Conservation (phyloP, 2,797 vertebrate genomes). For the Phataginus tetradactyla region DNA sequence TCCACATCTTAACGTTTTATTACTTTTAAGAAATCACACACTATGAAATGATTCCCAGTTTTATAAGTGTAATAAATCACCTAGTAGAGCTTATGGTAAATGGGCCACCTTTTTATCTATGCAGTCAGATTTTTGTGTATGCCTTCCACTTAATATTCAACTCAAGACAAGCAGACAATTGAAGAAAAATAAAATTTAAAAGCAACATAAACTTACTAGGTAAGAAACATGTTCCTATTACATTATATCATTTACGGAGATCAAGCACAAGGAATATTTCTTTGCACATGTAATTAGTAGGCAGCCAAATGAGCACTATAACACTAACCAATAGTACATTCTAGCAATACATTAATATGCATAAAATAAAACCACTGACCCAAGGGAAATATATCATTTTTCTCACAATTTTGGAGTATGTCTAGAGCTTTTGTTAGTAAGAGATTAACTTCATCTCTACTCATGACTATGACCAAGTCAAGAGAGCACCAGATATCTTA, state of each 20-base stretch:
- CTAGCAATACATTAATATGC: neutral
- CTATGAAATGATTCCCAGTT: neutral
- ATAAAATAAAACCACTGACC: neutral
- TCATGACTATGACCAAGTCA: neutral
- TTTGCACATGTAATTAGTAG: neutral
- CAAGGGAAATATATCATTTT: neutral
- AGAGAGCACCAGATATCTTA: neutral
- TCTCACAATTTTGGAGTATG: neutral
- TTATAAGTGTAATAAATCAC: constrained; percentile 35
- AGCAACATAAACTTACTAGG: constrained; percentile 26
- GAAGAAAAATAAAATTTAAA: constrained; percentile 50
- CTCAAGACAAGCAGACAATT: neutral
- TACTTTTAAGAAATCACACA: constrained; percentile 23
- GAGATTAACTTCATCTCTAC: neutral
- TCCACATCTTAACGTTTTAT: constrained; percentile 18
- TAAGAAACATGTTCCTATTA: constrained; percentile 11
- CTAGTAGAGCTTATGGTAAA: neutral
- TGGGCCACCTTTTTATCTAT: neutral
- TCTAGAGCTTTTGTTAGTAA: neutral
- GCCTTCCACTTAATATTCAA: neutral
- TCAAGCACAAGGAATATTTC: neutral
- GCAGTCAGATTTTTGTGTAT: neutral
- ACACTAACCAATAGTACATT: neutral
- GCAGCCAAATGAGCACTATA: neutral
- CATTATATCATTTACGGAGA: neutral